Conservation (phyloP, 2,888 invertebrate genomes). For the Caenorhabditis doughertyi region DNA sequence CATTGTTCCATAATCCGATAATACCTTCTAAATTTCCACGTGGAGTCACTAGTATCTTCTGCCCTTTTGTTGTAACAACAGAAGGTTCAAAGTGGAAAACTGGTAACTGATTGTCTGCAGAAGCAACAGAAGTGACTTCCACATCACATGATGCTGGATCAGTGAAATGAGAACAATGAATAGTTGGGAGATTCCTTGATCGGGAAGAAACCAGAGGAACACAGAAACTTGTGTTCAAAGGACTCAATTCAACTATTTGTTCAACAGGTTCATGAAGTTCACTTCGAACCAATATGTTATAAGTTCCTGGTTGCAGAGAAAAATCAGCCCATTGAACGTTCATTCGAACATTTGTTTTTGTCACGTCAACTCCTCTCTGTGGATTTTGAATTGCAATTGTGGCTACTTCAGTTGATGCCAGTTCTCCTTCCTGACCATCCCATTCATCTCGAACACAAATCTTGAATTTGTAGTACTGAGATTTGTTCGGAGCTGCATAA, state of each 20-base stretch:
- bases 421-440: conserved; percentile 55
- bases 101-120: conserved; percentile 33
- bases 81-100: conserved; percentile 55
- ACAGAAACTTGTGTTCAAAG: conserved; percentile 62
- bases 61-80: conserved; percentile 36
- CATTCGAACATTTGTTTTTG: conserved; percentile 36
- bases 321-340: conserved; percentile 67
- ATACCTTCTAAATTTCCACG: conserved; percentile 38
- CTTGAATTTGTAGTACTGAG: conserved; percentile 44
- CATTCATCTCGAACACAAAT: conserved; percentile 63
- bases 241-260: conserved; percentile 37
- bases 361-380: conserved; percentile 42
- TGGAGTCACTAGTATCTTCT: conserved; percentile 47
- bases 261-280: conserved; percentile 43
- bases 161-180: conserved; percentile 48
- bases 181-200: conserved; percentile 43
- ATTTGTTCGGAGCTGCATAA: conserved; percentile 29
- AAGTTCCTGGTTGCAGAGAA: conserved; percentile 44
- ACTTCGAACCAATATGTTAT: conserved; percentile 32
- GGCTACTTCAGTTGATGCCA: conserved; percentile 34
- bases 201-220: conserved; percentile 42
- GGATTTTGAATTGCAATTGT: conserved; percentile 52
- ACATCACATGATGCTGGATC: conserved; percentile 46
- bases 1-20: conserved; percentile 60
- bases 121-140: conserved; percentile 9